Percentiles rank a stretch among this genome's conserved stretches.
phyloP scores from a whole-genome alignment of 2,113 vertebrate species.

The Hemibates koningsi region DNA sequence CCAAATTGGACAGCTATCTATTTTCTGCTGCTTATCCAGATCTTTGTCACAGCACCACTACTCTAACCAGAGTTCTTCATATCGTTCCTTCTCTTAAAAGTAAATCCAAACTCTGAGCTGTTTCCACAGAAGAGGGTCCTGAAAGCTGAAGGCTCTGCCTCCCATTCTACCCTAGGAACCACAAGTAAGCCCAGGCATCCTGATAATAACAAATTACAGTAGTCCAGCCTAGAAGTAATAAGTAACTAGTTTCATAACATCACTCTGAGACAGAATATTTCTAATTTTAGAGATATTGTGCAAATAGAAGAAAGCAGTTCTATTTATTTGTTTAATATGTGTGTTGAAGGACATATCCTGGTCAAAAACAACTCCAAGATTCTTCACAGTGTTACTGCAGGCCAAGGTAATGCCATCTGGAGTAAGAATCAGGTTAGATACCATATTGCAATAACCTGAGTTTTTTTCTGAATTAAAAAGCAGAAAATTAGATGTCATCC shows the following conservation, averaged over 20 bases:
- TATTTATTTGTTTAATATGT: neutral
- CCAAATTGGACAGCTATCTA: neutral
- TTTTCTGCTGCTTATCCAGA: neutral
- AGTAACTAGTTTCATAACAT: neutral
- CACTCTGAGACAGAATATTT: rapidly evolving
- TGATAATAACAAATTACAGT: neutral
- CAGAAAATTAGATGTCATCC: neutral
- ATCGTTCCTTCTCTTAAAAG: neutral
- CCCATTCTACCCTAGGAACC: neutral
- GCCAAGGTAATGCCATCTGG: neutral
- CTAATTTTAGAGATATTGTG: neutral
- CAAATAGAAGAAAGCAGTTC: neutral
- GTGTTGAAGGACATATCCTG: neutral
- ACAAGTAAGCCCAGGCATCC: neutral
- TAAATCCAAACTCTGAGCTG: neutral
- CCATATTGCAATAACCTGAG: neutral
- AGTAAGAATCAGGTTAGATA: rapidly evolving
- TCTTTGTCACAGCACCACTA: neutral
- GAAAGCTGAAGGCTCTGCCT: neutral
- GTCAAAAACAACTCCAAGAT: neutral
- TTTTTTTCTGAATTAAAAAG: neutral
- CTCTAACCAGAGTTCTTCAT: neutral
- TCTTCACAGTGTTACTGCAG: neutral
- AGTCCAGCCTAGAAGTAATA: neutral
- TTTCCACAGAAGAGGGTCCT: neutral